phyloP scores from a whole-genome alignment of 2,797 vertebrate genomes.

The Neoniphon sammara region DNA sequence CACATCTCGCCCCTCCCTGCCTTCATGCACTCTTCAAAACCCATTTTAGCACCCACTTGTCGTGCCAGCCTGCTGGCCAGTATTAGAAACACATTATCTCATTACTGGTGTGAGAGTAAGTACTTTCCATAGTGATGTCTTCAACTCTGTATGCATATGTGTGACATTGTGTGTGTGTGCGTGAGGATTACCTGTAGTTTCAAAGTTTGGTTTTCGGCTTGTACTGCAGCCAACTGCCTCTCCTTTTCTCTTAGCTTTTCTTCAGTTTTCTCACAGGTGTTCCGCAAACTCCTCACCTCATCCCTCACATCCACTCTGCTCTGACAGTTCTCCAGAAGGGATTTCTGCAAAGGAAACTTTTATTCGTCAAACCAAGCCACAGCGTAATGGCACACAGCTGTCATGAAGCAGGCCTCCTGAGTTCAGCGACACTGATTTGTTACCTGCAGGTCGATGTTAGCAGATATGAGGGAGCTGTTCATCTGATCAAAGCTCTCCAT shows the following conservation, averaged over 20 bases:
- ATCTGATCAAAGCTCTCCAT: constrained; percentile 93
- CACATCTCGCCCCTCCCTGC: background rate
- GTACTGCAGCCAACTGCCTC: constrained; percentile 84
- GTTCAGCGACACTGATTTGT: constrained; percentile 22
- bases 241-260: constrained; percentile 89
- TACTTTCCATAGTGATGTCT: constrained; percentile 6
- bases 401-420: background rate
- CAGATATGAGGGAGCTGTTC: constrained; percentile 90
- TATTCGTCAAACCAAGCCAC: constrained; percentile 19
- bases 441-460: constrained; percentile 94
- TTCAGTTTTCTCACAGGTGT: constrained; percentile 86
- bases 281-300: constrained; percentile 85
- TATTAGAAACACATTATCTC: background rate
- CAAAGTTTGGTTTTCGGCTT: constrained; percentile 90
- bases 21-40: background rate
- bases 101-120: background rate
- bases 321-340: constrained; percentile 91
- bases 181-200: constrained; percentile 86
- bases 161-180: constrained; percentile 3
- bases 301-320: constrained; percentile 86
- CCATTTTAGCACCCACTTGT: constrained; percentile 11
- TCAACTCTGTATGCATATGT: background rate
- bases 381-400: background rate
- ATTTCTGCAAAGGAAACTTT: constrained; percentile 85
- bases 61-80: background rate